Conservation (phyloP, 2,888 invertebrate species). For the Agrotis segetum region DNA sequence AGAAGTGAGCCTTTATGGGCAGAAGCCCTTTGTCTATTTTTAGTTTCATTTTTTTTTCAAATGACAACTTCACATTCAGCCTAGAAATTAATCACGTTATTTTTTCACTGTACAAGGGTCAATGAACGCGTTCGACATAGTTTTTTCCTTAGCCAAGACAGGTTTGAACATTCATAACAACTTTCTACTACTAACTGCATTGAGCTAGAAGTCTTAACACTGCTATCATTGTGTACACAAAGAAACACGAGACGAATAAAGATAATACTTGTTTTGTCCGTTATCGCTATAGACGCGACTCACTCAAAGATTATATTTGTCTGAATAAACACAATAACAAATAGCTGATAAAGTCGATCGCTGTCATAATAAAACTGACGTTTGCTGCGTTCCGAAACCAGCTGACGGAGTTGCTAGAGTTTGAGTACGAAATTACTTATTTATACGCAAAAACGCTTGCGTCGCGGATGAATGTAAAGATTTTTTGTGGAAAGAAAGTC, state of each 20-base stretch:
- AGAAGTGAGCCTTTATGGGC: constrained; percentile 96
- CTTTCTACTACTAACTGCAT: constrained; percentile 43
- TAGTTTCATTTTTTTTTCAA: constrained; percentile 82
- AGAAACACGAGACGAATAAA: constrained; percentile 27
- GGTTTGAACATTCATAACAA: constrained; percentile 28
- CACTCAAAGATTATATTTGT: constrained; percentile 36
- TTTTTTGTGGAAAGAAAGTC: too few species aligned
- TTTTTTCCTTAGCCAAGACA: constrained; percentile 25
- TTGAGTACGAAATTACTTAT: not conserved
- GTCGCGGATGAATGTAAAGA: too few species aligned
- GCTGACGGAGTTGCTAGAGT: constrained; percentile 48
- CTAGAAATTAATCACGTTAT: constrained; percentile 3
- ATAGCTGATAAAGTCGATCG: constrained; percentile 1
- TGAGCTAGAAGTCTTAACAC: constrained; percentile 18
- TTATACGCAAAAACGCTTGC: not conserved
- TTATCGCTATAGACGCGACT: constrained; percentile 29
- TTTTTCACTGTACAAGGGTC: constrained; percentile 35
- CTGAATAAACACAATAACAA: constrained; percentile 40
- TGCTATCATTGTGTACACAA: constrained; percentile 33
- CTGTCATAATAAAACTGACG: constrained; percentile 61
- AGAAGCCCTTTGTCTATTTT: constrained; percentile 93
- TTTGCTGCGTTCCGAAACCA: constrained; percentile 26
- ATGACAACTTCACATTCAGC: constrained; percentile 5
- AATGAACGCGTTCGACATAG: constrained; percentile 39
- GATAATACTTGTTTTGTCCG: constrained; percentile 36